Evolutionary conservation across 1,140 invertebrate species (phyloP).

Genomic region (Bombus picipes): DNA sequence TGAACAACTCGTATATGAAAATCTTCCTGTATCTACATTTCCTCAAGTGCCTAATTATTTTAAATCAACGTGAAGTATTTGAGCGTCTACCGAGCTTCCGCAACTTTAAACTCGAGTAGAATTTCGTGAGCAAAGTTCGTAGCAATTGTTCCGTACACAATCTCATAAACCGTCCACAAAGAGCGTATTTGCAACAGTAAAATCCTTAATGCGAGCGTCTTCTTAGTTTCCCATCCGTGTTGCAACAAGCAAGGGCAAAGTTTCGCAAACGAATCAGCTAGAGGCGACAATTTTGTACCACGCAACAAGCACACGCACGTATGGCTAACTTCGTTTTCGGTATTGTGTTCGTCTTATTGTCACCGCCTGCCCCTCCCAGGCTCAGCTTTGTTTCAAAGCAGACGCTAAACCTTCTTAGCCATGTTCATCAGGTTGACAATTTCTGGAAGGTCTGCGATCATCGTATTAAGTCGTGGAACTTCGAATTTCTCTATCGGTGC

Average conservation of each 20-base stretch:
- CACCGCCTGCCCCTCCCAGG: background rate
- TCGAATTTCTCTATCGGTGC: too few relatives aligned
- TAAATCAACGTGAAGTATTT: background rate
- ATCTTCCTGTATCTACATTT: too few relatives aligned
- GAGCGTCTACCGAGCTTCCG: background rate
- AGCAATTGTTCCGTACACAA: background rate
- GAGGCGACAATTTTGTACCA: background rate
- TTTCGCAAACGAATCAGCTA: background rate
- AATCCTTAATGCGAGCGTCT: background rate
- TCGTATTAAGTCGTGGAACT: background rate
- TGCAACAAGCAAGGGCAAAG: background rate
- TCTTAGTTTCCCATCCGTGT: background rate
- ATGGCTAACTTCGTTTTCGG: conserved; percentile 1
- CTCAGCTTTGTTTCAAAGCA: background rate
- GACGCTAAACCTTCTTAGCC: background rate
- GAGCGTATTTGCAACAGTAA: background rate
- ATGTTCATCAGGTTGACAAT: background rate
- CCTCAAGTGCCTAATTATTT: background rate
- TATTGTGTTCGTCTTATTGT: conserved; percentile 8
- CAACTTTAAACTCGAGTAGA: background rate
- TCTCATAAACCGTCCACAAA: background rate
- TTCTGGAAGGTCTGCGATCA: background rate
- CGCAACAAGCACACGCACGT: conserved; percentile 5
- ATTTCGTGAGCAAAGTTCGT: background rate
- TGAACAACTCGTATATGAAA: too few relatives aligned